Evolutionary conservation across 2,797 vertebrate genomes (phyloP).

Genomic region (Pipistrellus pygmaeus): DNA sequence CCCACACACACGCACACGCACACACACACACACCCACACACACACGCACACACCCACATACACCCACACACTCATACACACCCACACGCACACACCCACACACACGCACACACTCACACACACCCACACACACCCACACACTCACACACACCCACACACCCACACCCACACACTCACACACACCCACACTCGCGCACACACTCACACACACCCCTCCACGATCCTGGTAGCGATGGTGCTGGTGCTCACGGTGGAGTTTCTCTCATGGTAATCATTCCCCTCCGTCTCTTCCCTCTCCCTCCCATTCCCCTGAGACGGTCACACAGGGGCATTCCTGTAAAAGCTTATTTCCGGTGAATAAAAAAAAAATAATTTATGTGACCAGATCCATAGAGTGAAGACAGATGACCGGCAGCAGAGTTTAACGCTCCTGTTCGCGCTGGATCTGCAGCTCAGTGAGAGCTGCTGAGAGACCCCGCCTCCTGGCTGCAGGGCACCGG

Average conservation of each 20-base stretch:
- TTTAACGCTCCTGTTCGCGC: not conserved
- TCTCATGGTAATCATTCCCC: not conserved
- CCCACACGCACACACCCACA: too few species aligned
- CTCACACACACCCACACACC: too few species aligned
- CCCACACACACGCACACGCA: too few species aligned
- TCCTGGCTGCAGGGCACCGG: not conserved
- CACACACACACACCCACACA: too few species aligned
- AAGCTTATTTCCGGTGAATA: constrained; percentile 91
- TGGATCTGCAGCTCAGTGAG: not conserved
- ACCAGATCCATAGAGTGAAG: constrained; percentile 92
- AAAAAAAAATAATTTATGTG: constrained; percentile 93
- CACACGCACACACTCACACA: too few species aligned
- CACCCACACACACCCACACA: too few species aligned
- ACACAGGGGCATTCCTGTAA: constrained; percentile 77
- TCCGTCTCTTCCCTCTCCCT: not conserved
- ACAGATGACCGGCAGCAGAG: constrained; percentile 83
- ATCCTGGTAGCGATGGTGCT: not conserved
- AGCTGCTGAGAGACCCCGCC: not conserved
- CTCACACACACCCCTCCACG: too few species aligned
- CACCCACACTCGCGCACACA: too few species aligned
- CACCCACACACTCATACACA: too few species aligned
- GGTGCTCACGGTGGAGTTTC: not conserved
- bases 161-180: too few species aligned
- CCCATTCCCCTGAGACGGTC: constrained; percentile 47
- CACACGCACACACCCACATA: too few species aligned